Evolutionary conservation across 1,140 invertebrate species (phyloP).

Genomic region (Drosophila tani): DNA sequence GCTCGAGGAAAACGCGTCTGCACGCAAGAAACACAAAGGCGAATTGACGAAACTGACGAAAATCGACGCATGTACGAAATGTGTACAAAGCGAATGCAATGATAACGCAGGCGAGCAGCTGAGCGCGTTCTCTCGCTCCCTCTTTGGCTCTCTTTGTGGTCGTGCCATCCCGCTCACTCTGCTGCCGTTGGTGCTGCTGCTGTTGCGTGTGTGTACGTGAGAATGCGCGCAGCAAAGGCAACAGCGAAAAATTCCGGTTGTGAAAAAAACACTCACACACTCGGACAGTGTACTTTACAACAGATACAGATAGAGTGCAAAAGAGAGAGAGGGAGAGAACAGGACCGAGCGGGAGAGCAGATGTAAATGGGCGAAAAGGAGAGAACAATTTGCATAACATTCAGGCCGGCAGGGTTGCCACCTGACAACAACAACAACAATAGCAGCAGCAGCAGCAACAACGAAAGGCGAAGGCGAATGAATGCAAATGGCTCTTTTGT

Average conservation of each 20-base stretch:
- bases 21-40: slow-evolving; percentile 73
- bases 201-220: slow-evolving; percentile 65
- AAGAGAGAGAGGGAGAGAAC: slow-evolving; percentile 27
- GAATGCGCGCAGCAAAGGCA: slow-evolving; percentile 72
- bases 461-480: slow-evolving; percentile 17
- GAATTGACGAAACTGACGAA: slow-evolving; percentile 65
- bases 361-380: slow-evolving; percentile 6
- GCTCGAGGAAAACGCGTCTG: slow-evolving; percentile 68
- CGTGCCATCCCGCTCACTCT: slow-evolving; percentile 13
- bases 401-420: slow-evolving; percentile 60
- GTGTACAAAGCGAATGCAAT: slow-evolving; percentile 74
- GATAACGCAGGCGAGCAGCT: slow-evolving; percentile 75
- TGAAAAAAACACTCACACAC: slow-evolving; percentile 43
- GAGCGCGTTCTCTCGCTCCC: slow-evolving; percentile 42
- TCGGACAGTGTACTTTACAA: slow-evolving; percentile 7
- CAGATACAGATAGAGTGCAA: slow-evolving; percentile 21
- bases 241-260: slow-evolving; percentile 78
- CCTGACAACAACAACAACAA: slow-evolving; percentile 30
- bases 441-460: slow-evolving; percentile 1
- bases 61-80: slow-evolving; percentile 64
- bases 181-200: background rate
- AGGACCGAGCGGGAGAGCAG: background rate
- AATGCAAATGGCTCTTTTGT: slow-evolving; percentile 41
- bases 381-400: slow-evolving; percentile 66
- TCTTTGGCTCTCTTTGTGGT: slow-evolving; percentile 20